Evolutionary conservation across 1,140 invertebrate genomes (phyloP), one percentile per base, ranked within the genome.

Genomic region (Xylocopa sonorina): DNA sequence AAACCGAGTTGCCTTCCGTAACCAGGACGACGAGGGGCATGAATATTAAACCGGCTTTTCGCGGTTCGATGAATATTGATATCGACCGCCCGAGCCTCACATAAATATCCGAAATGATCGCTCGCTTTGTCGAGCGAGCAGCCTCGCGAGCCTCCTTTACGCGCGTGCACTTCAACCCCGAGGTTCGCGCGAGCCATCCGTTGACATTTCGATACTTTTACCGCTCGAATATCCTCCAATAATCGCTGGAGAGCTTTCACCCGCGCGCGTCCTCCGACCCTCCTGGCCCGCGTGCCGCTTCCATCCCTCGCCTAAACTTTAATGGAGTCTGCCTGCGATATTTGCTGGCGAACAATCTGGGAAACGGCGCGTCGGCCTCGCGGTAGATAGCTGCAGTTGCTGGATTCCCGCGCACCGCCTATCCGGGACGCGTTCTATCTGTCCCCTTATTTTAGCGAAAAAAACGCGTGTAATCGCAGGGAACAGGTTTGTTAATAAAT

Each of bases 11-110:
- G 74, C 76, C 63, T 75, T 74, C 62, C 66, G 24, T 27, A 48
- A 57, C 55, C 68, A 55, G 32, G 27, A 50, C 64, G 27, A 50
- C 64, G 41, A 41, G 18, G 50, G 50, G 51, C 80, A 83, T 84
- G 83, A 84, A 84, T 84, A 83, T 84, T 84, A 83, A 83, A 81
- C 69, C 77, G 69, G 77, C 62, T 80, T 83, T 67, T 75, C 81
- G 55, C 68, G 48, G 48, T 48, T 50, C 74, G 78, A 85, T 83
- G 78, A 83, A 83, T 85, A 85, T 85, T 80, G 83, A 85, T 85
- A 85, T 71, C 72, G 78, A 51, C 34, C 38, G 21, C 14, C 50
- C 60, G 24, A 32, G 60, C 46, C 67, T 53, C 67, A 32, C 63
- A 68, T 75, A 85, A 79, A 84, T 69, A 83, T 50, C 38, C 29